phyloP scores from a whole-genome alignment of 2,797 vertebrate genomes.

The Enteromius thamalakanensis region DNA sequence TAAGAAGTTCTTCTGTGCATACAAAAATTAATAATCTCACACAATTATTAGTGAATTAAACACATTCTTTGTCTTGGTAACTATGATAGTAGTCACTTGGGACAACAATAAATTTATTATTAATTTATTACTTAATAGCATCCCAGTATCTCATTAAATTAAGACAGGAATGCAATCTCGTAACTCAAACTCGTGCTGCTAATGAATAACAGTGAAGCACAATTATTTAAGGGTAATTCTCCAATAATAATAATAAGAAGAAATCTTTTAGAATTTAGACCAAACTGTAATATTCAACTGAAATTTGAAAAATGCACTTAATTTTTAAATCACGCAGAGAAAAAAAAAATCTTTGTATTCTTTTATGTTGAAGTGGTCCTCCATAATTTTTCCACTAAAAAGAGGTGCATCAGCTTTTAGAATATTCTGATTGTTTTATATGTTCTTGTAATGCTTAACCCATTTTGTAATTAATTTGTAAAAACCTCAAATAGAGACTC shows the following conservation, averaged over 20 bases:
- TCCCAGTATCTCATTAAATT: background rate
- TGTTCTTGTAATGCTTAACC: background rate
- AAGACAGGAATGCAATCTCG: background rate
- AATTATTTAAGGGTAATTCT: background rate
- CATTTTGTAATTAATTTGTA: background rate
- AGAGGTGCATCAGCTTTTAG: background rate
- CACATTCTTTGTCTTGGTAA: background rate
- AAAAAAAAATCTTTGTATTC: background rate
- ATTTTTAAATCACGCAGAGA: background rate
- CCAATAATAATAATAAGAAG: background rate
- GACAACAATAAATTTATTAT: background rate
- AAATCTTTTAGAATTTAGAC: background rate
- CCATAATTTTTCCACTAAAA: background rate
- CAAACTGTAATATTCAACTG: background rate
- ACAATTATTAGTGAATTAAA: background rate
- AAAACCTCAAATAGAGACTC: background rate
- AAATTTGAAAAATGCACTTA: background rate
- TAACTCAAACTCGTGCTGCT: background rate
- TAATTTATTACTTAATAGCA: background rate
- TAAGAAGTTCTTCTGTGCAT: background rate
- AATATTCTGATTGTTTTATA: background rate
- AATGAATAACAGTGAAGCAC: background rate
- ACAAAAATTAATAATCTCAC: background rate
- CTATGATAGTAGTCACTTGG: background rate
- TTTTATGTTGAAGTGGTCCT: background rate